These are phyloP conservation scores for Amiota mariae DNA, from an alignment of 2,888 invertebrate species.

Conservation along the genomic window DNA sequence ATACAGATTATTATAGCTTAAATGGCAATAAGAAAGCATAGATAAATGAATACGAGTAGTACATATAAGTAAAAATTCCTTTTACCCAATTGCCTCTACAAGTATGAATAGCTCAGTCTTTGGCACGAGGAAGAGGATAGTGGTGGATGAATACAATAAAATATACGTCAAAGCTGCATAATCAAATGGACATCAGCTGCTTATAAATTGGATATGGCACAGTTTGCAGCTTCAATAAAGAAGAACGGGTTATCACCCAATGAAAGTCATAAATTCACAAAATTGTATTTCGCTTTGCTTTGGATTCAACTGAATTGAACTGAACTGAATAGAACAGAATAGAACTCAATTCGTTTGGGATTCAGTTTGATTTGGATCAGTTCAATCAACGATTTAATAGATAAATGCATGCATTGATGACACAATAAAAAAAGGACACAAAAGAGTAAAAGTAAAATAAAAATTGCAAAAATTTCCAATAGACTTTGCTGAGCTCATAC, in stretches of 20 bases:
- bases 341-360: no score
- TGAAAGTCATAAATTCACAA: constrained; percentile 31
- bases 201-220: constrained; percentile 27
- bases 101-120: no score
- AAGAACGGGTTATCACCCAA: neutral
- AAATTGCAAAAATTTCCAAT: neutral
- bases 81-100: neutral
- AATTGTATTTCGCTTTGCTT: constrained; percentile 25
- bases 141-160: neutral
- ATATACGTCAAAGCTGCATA: constrained; percentile 48
- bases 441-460: neutral
- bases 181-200: constrained; percentile 56
- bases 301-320: no score
- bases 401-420: constrained; percentile 1
- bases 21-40: no score
- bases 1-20: constrained; percentile 22
- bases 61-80: neutral
- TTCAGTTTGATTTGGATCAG: constrained; percentile 1
- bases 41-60: neutral
- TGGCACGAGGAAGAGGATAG: no score
- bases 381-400: constrained; percentile 42
- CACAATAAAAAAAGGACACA: neutral
- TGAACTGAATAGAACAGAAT: no score
- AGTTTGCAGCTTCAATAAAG: constrained; percentile 22
- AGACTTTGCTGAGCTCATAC: neutral